Evolutionary conservation across 1,140 invertebrate species (phyloP).

Genomic region (Spodoptera litura): DNA sequence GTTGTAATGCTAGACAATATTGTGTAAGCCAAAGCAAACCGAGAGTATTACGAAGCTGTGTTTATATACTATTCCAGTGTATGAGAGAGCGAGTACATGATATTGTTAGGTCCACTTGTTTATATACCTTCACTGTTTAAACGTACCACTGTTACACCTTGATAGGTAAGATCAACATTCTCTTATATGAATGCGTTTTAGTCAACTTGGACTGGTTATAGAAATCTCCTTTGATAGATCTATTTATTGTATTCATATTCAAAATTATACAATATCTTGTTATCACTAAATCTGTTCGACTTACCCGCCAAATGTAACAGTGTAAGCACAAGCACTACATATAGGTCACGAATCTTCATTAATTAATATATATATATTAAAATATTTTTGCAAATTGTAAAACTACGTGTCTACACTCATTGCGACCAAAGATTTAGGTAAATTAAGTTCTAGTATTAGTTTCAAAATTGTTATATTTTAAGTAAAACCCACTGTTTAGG

Average conservation of each 20-base stretch:
- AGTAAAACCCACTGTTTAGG: conserved; percentile 55
- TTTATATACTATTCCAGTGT: conserved; percentile 58
- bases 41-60: conserved; percentile 73
- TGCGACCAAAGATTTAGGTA: conserved; percentile 73
- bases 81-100: conserved; percentile 18
- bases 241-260: background rate
- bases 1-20: conserved; percentile 61
- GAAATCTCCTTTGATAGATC: background rate
- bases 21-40: conserved; percentile 74
- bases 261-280: background rate
- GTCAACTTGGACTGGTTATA: background rate
- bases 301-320: conserved; percentile 11
- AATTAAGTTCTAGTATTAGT: conserved; percentile 64
- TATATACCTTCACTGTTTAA: conserved; percentile 7
- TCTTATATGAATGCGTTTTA: background rate
- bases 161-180: background rate
- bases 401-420: conserved; percentile 67
- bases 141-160: conserved; percentile 9
- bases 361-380: conserved; percentile 14
- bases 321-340: conserved; percentile 16
- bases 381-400: background rate
- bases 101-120: conserved; percentile 44
- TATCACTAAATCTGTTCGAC: background rate
- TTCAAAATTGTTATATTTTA: conserved; percentile 58
- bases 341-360: conserved; percentile 8